Evolutionary conservation across 2,888 invertebrate genomes (phyloP).

Genomic region (Quadroppia sp.): DNA sequence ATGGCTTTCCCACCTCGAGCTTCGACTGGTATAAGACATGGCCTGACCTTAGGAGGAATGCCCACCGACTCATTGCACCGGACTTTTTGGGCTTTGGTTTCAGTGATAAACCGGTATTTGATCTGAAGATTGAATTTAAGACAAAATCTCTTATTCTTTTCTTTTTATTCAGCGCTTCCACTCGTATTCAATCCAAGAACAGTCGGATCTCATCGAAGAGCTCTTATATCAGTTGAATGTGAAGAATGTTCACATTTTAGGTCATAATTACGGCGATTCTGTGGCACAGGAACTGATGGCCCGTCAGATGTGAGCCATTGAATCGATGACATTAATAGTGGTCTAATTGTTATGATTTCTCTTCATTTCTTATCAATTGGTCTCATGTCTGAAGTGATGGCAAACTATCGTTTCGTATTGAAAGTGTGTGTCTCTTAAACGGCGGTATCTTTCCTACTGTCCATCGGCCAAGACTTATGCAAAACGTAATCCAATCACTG

Average conservation of each 20-base stretch:
- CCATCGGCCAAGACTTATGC: slow-evolving; percentile 46
- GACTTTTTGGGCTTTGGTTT: slow-evolving; percentile 54
- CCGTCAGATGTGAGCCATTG: slow-evolving; percentile 47
- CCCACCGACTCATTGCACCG: slow-evolving; percentile 50
- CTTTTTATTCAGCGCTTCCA: slow-evolving; percentile 45
- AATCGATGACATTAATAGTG: not conserved
- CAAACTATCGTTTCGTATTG: slow-evolving; percentile 39
- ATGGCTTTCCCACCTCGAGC: slow-evolving; percentile 52
- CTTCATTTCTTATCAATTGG: too few species aligned
- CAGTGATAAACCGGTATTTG: slow-evolving; percentile 53
- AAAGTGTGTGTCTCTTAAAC: slow-evolving; percentile 50
- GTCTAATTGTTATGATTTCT: slow-evolving; percentile 1
- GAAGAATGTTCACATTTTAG: slow-evolving; percentile 50
- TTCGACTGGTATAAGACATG: slow-evolving; percentile 52
- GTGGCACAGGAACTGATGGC: slow-evolving; percentile 53
- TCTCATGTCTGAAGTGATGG: slow-evolving; percentile 35
- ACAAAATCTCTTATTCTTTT: not conserved
- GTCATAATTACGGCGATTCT: slow-evolving; percentile 54
- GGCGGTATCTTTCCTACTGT: slow-evolving; percentile 50
- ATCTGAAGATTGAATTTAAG: not conserved
- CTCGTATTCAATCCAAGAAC: slow-evolving; percentile 52
- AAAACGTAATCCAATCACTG: slow-evolving; percentile 44
- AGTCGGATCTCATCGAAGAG: slow-evolving; percentile 51
- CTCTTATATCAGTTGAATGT: slow-evolving; percentile 49
- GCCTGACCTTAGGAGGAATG: slow-evolving; percentile 49